phyloP scores from a whole-genome alignment of 2,888 invertebrate genomes.

The Gari tellinella region DNA sequence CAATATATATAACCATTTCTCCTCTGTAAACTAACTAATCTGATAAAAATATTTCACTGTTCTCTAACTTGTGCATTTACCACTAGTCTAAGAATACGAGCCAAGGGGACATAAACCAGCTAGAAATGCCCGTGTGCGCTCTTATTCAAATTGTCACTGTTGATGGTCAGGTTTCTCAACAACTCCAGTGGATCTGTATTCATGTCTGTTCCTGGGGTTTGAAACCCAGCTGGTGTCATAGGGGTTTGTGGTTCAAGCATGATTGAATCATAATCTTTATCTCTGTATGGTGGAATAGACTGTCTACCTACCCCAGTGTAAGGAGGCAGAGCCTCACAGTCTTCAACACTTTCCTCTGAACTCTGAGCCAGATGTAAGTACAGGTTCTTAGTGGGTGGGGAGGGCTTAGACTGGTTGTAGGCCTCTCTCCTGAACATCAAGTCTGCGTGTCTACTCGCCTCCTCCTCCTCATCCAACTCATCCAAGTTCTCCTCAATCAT shows the following conservation, averaged over 20 bases:
- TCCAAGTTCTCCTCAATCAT: slow-evolving; percentile 78
- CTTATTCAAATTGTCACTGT: slow-evolving; percentile 56
- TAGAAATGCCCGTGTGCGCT: slow-evolving; percentile 59
- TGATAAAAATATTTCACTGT: too few species aligned
- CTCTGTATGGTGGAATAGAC: slow-evolving; percentile 53
- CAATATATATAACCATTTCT: too few species aligned
- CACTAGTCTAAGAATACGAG: too few species aligned
- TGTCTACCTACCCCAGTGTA: slow-evolving; percentile 67
- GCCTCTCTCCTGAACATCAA: slow-evolving; percentile 11
- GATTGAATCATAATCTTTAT: slow-evolving; percentile 51
- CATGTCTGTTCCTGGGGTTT: slow-evolving; percentile 72
- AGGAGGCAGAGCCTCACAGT: slow-evolving; percentile 55
- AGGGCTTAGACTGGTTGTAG: slow-evolving; percentile 35
- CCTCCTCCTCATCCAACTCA: slow-evolving; percentile 62
- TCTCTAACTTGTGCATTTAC: too few species aligned
- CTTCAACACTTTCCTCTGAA: slow-evolving; percentile 55
- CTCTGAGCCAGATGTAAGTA: slow-evolving; percentile 61
- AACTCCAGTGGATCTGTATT: slow-evolving; percentile 79
- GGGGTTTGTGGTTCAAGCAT: slow-evolving; percentile 75
- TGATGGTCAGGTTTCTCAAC: slow-evolving; percentile 79
- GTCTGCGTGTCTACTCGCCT: slow-evolving; percentile 14
- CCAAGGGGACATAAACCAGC: too few species aligned
- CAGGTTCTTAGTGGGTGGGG: slow-evolving; percentile 54
- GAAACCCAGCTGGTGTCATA: slow-evolving; percentile 76
- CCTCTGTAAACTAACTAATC: too few species aligned